Conservation (phyloP, 2,113 vertebrate genomes). For the Cyphomyrus discorhynchus region DNA sequence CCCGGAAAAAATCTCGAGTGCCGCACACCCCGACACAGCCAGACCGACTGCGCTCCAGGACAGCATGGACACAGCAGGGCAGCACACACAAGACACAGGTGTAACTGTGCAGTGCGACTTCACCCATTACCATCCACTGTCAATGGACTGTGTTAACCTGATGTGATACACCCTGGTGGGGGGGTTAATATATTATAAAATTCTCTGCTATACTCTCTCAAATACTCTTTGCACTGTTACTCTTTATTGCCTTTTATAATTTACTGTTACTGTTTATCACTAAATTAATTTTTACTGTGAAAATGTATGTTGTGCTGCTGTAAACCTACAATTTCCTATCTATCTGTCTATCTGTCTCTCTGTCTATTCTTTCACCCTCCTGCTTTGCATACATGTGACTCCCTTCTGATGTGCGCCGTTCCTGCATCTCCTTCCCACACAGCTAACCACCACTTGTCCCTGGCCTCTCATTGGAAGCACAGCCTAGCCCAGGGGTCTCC, state of each 20-base stretch:
- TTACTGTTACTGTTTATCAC: background rate
- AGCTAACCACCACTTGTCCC: background rate
- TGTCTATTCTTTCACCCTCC: background rate
- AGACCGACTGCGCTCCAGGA: background rate
- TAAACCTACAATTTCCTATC: background rate
- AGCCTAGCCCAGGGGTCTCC: background rate
- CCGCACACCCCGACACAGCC: background rate
- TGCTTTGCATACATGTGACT: background rate
- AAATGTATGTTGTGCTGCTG: background rate
- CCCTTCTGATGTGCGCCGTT: background rate
- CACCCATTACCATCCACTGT: background rate
- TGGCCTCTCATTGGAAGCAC: background rate
- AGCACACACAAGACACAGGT: background rate
- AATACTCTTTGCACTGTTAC: background rate
- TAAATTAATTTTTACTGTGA: background rate
- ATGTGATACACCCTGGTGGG: background rate
- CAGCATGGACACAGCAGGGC: background rate
- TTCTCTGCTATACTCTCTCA: background rate
- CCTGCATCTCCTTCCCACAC: background rate
- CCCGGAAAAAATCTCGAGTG: no score
- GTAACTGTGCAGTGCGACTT: background rate
- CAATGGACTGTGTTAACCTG: background rate
- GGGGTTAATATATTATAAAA: background rate
- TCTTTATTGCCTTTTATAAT: background rate
- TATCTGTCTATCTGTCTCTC: background rate